Evolutionary conservation across 2,888 invertebrate species (phyloP), one percentile per base, ranked within the genome.

Genomic region (Deilephila elpenor): DNA sequence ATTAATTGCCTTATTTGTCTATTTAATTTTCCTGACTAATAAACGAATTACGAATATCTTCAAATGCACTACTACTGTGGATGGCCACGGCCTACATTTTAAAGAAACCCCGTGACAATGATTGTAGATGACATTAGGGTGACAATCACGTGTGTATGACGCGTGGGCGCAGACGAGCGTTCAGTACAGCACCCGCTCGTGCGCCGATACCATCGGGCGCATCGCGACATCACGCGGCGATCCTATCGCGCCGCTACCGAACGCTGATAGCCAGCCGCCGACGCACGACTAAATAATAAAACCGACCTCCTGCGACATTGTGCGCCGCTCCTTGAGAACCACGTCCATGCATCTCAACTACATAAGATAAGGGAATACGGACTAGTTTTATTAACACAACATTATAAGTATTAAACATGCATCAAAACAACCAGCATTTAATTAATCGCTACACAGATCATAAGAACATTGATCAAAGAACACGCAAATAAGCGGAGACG

Each of bases 221-320:
- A 91, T 89, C 89, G 88, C 89, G 88, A 88, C 90, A 88, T 90
- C 91, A 91, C 91, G 91, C 86, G 86, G 85, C 84, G 92, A 92
- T 93, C 78, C 75, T 91, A 93, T 93, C 93, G 81, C 77, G 75
- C 79, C 79, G 88, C 88, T 88, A 88, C 88, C 83, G 88, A 83
- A 84, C 82, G 77, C 77, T 80, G 86, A 88, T 84, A 84, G 83
- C 80, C 77, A 77, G 74, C 71, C 73, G 80, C 78, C 73, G 79
- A 79, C 85, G 84, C 92, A 93, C 93, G 93, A 93, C 86, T 92
- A 88, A 85, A 85, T 81, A 89, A 93, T 92, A 92, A 93, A 92
- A 88, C 89, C 86, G 84, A 73, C 71, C 61, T 71, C 60, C 71
- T 37, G 59, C 71, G 73, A 71, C 62, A 70, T 73, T 37, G 73